A percentile compares a stretch with the other conserved stretches of the same genome.
These are phyloP conservation scores for Nothura maculosa DNA, from an alignment of 2,797 vertebrate species.

Conservation along the genomic window DNA sequence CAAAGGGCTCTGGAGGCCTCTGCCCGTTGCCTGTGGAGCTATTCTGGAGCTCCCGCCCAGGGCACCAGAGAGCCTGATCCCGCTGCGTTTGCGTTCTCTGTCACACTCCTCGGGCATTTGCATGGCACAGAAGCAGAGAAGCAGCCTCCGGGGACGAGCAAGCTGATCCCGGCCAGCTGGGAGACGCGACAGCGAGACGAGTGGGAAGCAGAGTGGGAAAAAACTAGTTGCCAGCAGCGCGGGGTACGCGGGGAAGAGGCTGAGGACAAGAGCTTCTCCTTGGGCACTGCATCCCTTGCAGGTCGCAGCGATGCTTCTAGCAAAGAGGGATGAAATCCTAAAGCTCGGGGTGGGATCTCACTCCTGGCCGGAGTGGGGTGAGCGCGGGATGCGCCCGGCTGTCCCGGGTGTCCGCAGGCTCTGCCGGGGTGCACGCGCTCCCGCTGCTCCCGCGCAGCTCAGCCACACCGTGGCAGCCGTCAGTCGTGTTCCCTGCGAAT, in stretches of 20 bases:
- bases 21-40: rapidly evolving
- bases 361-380: neutral
- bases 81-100: rapidly evolving
- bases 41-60: rapidly evolving
- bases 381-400: neutral
- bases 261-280: neutral
- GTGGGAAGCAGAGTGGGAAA: neutral
- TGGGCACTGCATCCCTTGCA: neutral
- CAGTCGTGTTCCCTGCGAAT: neutral
- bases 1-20: neutral
- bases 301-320: rapidly evolving
- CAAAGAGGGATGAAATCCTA: neutral
- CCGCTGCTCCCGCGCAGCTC: neutral
- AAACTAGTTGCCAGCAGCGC: neutral
- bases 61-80: neutral
- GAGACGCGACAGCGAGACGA: neutral
- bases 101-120: rapidly evolving
- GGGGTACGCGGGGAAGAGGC: neutral
- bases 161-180: neutral
- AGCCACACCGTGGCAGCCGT: conserved; percentile 72
- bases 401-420: neutral
- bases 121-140: neutral
- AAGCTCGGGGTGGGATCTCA: neutral
- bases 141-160: neutral
- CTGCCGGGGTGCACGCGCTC: neutral